Base-by-base conservation (phyloP, 2,113 vertebrate species). In the Ia io region DNA sequence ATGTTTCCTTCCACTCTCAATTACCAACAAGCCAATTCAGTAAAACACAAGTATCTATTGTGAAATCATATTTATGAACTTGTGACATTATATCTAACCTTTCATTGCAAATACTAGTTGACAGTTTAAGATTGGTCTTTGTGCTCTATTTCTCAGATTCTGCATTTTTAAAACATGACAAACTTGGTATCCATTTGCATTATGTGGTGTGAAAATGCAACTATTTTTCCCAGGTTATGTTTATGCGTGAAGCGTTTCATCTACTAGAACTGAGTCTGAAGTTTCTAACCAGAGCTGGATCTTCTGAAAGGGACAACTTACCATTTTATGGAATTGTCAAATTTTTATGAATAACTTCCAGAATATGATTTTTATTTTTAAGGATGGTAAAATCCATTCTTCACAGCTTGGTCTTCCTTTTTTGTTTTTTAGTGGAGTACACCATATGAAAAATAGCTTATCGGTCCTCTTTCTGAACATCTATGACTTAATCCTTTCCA, bases 131-230 rank as follows among this genome's bases (percentile, higher is more conserved):
- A 88, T 53, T 95, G 85, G 23, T 79, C 74, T 90, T 83, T 93
- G 63, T 69, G 71, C 35, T 77, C 47, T 93, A n/a, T 79, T 78
- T 91, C 67, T 84, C 90, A 70, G 73, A 95, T 74, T 73, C 56
- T 79, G 88, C 97, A 97, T 97, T 97, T 94, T 91, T 93, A 84
- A 92, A 79, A 92, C 8, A 92, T 96, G 96, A 97, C 88, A 90
- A 8, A 79, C 47, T 94, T 70, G 13, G 53, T 77, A 84, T 67
- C 40, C 28, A 32, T 44, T 90, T 92, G 59, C 77, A n/a, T 65
- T 40, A 44, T 51, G 35, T 42, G 73, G 28, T 49, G 12, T 93
- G 80, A 90, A 96, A 95, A 96, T 30, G 14, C n/a, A 88, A 51
- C 74, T 40, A 47, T 86, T 91, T 92, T 92, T 94, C 83, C 51